Evolutionary conservation across 1,140 invertebrate genomes (phyloP).

Genomic region (Musca domestica): DNA sequence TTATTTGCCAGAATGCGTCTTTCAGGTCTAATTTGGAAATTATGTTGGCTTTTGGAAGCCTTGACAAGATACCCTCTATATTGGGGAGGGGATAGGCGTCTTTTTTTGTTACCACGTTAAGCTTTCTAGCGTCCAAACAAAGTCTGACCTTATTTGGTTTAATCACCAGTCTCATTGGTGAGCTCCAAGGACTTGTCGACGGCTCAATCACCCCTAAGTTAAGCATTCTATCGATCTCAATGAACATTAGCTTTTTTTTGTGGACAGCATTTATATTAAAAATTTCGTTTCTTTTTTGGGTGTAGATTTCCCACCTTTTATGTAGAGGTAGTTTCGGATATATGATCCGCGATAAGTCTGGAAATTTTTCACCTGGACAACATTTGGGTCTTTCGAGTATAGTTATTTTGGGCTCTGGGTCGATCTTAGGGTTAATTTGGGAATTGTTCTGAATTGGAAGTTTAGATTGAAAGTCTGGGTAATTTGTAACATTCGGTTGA

Average conservation of each 20-base stretch:
- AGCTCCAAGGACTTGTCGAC: too few species aligned
- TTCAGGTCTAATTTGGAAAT: too few species aligned
- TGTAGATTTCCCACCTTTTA: too few species aligned
- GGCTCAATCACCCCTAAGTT: slow-evolving; percentile 32
- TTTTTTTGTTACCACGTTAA: slow-evolving; percentile 33
- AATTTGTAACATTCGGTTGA: background rate
- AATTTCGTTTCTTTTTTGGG: background rate
- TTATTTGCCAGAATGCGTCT: too few species aligned
- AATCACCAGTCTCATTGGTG: too few species aligned
- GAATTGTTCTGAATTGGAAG: too few species aligned
- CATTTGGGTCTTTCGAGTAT: background rate
- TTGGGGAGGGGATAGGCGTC: too few species aligned
- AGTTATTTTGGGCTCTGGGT: background rate
- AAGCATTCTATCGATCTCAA: slow-evolving; percentile 31
- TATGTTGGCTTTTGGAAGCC: slow-evolving; percentile 26
- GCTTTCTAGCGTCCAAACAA: slow-evolving; percentile 40
- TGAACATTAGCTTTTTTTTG: slow-evolving; percentile 29
- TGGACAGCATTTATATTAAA: background rate
- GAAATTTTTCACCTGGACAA: background rate
- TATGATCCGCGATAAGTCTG: background rate
- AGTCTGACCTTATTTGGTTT: slow-evolving; percentile 33
- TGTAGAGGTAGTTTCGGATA: background rate
- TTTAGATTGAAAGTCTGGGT: too few species aligned
- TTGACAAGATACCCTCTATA: slow-evolving; percentile 32
- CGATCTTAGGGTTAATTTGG: too few species aligned